These are phyloP conservation scores for Spisula subtruncata DNA, from an alignment of 2,888 invertebrate genomes.

Conservation along the genomic window DNA sequence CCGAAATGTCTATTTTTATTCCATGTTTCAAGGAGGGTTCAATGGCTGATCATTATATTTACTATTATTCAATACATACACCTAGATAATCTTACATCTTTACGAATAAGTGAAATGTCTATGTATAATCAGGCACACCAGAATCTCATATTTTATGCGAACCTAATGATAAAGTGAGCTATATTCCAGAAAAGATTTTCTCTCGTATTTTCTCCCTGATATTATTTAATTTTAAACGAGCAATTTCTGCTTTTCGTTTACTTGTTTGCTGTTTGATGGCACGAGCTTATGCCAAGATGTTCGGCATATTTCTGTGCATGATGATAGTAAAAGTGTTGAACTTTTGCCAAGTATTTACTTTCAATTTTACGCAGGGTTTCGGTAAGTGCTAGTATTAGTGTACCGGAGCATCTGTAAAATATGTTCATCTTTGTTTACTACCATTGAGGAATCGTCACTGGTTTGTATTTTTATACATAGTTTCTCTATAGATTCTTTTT, in stretches of 20 bases:
- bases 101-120: not conserved
- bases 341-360: conserved; percentile 40
- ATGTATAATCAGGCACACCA: not conserved
- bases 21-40: not conserved
- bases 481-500: conserved; percentile 39
- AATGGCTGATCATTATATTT: not conserved
- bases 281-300: conserved; percentile 36
- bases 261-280: conserved; percentile 19
- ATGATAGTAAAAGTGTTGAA: conserved; percentile 36
- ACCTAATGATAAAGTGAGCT: not conserved
- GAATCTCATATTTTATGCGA: conserved; percentile 7
- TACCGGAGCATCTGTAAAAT: conserved; percentile 26
- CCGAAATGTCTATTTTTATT: too few relatives aligned
- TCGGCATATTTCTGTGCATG: conserved; percentile 40
- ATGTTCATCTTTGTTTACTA: conserved; percentile 37
- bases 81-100: not conserved
- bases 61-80: not conserved
- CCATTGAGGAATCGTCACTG: conserved; percentile 38
- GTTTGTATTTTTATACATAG: conserved; percentile 24
- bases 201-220: not conserved
- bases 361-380: conserved; percentile 47
- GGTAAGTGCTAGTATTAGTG: not conserved
- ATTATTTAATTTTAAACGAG: conserved; percentile 32
- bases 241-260: conserved; percentile 5
- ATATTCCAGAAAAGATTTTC: not conserved